Evolutionary conservation across 2,113 vertebrate genomes (phyloP).

Genomic region (Tachycineta bicolor): DNA sequence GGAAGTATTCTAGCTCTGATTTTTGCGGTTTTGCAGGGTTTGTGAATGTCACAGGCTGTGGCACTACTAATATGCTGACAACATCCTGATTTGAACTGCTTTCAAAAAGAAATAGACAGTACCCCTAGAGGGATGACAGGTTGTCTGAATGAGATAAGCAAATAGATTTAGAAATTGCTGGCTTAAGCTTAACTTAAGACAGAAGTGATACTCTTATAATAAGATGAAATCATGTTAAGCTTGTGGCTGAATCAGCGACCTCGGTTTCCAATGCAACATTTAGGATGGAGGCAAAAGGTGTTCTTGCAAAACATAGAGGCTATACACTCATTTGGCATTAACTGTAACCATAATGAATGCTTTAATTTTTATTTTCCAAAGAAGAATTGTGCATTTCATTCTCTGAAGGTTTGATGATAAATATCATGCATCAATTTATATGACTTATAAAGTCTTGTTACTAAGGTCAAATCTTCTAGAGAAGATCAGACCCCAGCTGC

Average conservation of each 20-base stretch:
- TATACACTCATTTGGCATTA: neutral
- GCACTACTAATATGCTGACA: conserved; percentile 36
- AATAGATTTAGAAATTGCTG: conserved; percentile 64
- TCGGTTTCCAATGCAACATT: neutral
- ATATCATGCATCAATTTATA: neutral
- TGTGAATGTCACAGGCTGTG: neutral
- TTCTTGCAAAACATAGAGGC: neutral
- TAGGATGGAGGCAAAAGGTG: neutral
- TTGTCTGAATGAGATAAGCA: conserved; percentile 64
- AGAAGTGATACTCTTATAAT: neutral
- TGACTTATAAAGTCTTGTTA: neutral
- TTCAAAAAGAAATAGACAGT: conserved; percentile 20
- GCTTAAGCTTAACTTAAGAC: conserved; percentile 10
- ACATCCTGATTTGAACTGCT: conserved; percentile 40
- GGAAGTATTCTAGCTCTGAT: neutral
- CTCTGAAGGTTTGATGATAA: neutral
- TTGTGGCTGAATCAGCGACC: neutral
- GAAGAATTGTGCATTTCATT: neutral
- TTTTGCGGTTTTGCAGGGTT: neutral
- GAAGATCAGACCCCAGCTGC: neutral
- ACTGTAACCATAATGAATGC: neutral
- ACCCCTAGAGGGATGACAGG: conserved; percentile 54
- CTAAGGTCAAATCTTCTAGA: neutral
- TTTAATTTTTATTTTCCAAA: neutral
- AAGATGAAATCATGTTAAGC: neutral